Evolutionary conservation across 2,888 invertebrate species (phyloP), one percentile per base, ranked within the genome.

Genomic region (Sipha maydis): DNA sequence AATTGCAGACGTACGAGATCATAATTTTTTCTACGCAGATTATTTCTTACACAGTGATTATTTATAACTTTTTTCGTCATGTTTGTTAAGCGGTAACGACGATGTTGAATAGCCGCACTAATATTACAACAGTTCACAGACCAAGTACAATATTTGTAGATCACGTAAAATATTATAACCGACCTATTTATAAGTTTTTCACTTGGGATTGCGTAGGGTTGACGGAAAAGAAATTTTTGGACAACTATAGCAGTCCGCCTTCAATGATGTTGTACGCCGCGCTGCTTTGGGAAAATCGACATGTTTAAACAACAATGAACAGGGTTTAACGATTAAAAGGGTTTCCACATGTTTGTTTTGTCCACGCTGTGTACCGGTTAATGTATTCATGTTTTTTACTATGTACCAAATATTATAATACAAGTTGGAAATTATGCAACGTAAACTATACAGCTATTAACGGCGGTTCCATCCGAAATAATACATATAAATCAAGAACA

Each of bases 271-370:
- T 28, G 56, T 28, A n/a, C 38, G 25, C 19, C 41, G 3, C 38
- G 41, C 25, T 25, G 8, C n/a, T 38, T 80, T 41, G 67, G 41
- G 80, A 80, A 80, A 80, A 69, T 80, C 28, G 67, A 38, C 61
- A 61, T 61, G 61, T 80, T 67, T 80, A 38, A 61, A 80, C 61
- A 67, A 80, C 41, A 80, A 80, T 67, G 67, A 80, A 80, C 67
- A 41, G 67, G n/a, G 67, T 80, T 80, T 67, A 80, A 69, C 67
- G 80, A 80, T 80, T 80, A 80, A 80, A 80, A 67, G 67, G 80
- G 67, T 80, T n/a, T 38, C 38, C 34, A n/a, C 80, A n/a, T 80
- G 67, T 67, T 80, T 67, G 38, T 80, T 80, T 69, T 38, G 41
- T n/a, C 38, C 28, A n/a, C 38, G n/a, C 71, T 11, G 71, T n/a